These are phyloP conservation scores for Paratilapia polleni DNA, from an alignment of 2,113 vertebrate species.

Conservation along the genomic window DNA sequence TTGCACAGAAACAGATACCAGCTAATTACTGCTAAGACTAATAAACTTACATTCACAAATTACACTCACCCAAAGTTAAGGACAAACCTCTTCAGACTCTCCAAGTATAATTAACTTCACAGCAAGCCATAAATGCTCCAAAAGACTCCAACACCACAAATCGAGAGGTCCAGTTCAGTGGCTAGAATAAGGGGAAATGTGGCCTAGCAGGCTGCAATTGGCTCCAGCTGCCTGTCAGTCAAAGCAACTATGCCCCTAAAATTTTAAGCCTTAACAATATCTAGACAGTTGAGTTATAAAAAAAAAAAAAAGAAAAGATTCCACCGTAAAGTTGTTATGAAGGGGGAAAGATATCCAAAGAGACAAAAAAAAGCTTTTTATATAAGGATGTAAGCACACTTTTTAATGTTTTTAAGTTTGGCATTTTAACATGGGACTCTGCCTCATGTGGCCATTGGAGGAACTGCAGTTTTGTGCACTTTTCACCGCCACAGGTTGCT, in stretches of 20 bases:
- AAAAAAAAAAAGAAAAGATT: background rate
- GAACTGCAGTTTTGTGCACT: background rate
- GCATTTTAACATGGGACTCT: background rate
- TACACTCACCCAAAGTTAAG: too few species aligned
- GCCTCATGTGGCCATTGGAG: background rate
- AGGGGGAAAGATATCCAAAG: too few species aligned
- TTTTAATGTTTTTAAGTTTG: too few species aligned
- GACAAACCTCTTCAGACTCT: too few species aligned
- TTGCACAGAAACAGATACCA: background rate
- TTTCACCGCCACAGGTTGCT: background rate
- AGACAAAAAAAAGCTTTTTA: too few species aligned
- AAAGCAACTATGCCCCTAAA: background rate
- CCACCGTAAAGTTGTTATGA: background rate
- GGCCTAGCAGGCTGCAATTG: too few species aligned
- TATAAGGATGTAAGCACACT: too few species aligned
- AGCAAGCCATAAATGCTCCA: background rate
- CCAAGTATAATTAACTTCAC: background rate
- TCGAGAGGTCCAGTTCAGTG: background rate
- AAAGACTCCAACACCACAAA: background rate
- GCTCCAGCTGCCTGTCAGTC: background rate
- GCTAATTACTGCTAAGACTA: background rate
- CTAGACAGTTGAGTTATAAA: background rate
- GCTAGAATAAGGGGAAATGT: background rate
- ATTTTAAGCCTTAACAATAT: background rate
- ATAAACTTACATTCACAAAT: background rate